Evolutionary conservation across 2,888 invertebrate genomes (phyloP), one percentile per base, ranked within the genome.

Genomic region (Synergus umbraculus): DNA sequence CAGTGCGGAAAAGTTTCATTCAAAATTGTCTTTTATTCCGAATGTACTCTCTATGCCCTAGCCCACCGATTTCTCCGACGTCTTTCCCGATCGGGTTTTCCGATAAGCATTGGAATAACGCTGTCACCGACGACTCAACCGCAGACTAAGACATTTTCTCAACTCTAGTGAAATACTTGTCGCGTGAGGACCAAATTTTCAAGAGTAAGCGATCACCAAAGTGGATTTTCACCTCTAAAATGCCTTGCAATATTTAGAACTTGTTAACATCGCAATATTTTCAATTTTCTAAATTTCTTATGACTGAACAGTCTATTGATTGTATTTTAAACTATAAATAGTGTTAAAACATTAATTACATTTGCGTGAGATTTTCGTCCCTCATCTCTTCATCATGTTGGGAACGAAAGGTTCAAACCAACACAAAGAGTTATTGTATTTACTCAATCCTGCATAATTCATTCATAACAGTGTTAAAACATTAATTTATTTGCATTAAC

Each of bases 11-110:
- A 85, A 89, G 87, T 83, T 85, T 85, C 84, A 83, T 86, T 86
- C 84, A 87, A 90, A 91, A 90, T 90, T 90, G 89, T 86, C 85
- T 82, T 77, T 83, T 86, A 87, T 88, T 88, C 86, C 86, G 69
- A 46, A 29, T 13, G 41, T 12, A 22, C 15, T n/a, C 37, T n/a
- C 73, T 29, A 58, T 73, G 12, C 22, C 29, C 63, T 29, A 29
- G 29, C 63, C 41, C 73, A 80, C 81, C 82, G 83, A 82, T 81
- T 81, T 82, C 58, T 58, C 76, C 67, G 79, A 77, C 77, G 78
- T 81, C 82, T 83, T 78, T 80, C 81, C 79, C 84, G 85, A 87
- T 87, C 86, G 85, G 83, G 82, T 85, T 86, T 82, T 76, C 80
- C 85, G 87, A 88, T 88, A 88, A 87, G 83, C 85, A 78, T 78